phyloP scores from a whole-genome alignment of 2,797 vertebrate genomes.

The Cebuella pygmaea region DNA sequence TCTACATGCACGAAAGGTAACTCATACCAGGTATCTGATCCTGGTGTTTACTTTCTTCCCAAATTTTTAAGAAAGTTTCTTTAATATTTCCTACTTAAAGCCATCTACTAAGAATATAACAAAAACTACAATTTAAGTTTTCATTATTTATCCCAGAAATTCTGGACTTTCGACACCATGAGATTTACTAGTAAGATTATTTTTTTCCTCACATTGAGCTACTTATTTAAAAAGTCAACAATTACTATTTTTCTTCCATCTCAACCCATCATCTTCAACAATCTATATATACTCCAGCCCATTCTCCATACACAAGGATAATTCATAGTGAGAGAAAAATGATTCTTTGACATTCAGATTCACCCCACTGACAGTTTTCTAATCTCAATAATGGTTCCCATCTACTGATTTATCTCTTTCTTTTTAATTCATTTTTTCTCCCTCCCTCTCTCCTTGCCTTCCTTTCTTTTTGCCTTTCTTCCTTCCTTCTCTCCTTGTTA shows the following conservation, averaged over 20 bases:
- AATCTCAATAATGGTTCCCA: background rate
- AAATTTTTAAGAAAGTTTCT: background rate
- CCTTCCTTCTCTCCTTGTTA: background rate
- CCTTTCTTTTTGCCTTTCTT: background rate
- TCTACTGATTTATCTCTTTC: background rate
- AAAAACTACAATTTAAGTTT: background rate
- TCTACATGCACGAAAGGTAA: constrained; percentile 33
- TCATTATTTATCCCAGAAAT: background rate
- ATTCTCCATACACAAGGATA: background rate
- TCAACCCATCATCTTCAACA: background rate
- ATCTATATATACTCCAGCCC: background rate
- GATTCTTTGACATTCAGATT: background rate
- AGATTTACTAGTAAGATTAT: background rate
- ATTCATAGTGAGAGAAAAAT: background rate
- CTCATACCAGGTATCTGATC: background rate
- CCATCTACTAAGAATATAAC: background rate
- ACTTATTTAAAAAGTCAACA: background rate
- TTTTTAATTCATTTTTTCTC: background rate
- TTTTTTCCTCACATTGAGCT: background rate
- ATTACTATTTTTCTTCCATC: background rate
- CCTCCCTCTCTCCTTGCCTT: background rate
- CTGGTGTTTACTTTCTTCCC: background rate
- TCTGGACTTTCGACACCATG: background rate
- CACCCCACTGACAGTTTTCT: background rate
- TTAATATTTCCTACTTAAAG: background rate